Evolutionary conservation across 2,888 invertebrate genomes (phyloP).

Genomic region (Parascotia fuliginaria): DNA sequence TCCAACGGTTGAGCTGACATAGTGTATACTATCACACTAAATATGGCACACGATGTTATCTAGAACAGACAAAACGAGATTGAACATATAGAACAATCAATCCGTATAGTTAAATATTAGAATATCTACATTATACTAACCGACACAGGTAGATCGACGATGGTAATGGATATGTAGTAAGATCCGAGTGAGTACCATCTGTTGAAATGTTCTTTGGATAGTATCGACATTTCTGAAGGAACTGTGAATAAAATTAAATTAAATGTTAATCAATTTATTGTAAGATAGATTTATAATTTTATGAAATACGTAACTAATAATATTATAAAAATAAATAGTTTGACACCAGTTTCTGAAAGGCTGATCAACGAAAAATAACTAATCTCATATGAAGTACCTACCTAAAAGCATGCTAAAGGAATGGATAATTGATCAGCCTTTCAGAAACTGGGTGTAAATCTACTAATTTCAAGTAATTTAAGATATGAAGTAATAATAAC

Average conservation of each 20-base stretch:
- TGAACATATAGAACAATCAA: no score
- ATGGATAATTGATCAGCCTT: no score
- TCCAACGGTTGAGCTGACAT: slow-evolving; percentile 97
- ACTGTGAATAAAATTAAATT: slow-evolving; percentile 79
- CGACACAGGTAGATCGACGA: slow-evolving; percentile 92
- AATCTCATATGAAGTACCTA: no score
- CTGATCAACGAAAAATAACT: no score
- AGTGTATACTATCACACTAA: slow-evolving; percentile 91
- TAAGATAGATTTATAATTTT: no score
- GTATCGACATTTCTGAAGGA: slow-evolving; percentile 92
- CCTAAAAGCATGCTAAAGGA: no score
- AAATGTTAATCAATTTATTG: background rate
- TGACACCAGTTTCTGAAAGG: no score
- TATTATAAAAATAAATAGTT: no score
- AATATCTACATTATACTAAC: slow-evolving; percentile 74
- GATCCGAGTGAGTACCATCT: slow-evolving; percentile 95
- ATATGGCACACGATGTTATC: slow-evolving; percentile 89
- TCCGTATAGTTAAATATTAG: background rate
- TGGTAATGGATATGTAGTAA: slow-evolving; percentile 90
- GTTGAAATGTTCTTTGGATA: slow-evolving; percentile 94
- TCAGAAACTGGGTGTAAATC: no score
- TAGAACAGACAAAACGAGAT: slow-evolving; percentile 56
- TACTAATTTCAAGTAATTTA: no score
- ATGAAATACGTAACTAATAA: no score
- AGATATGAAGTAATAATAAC: no score